Evolutionary conservation across 2,113 vertebrate genomes (phyloP), one percentile per base, ranked within the genome.

Genomic region (Tyto alba): DNA sequence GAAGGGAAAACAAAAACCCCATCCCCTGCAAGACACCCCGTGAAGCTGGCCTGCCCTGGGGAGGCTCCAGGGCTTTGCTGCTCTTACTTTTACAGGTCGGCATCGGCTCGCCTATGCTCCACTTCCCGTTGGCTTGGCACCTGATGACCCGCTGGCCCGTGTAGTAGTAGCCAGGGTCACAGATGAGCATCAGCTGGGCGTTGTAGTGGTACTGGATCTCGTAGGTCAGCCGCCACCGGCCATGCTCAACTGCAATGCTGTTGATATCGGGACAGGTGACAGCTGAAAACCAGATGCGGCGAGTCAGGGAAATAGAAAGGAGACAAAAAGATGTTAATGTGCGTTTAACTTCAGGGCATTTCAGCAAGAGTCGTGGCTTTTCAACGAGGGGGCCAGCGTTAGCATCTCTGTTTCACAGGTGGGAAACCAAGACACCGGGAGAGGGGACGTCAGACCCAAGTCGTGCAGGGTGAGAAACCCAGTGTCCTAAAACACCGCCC

Each of bases 141-240:
- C 92, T 98, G 96, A 99, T 99, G 91, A 99, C 99, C 57, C 99
- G 98, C 57, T 99, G 98, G 88, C 99, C 99, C 0, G 98, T 98
- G 97, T 99, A 99, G 98, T 99, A 99, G 98, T 99, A 99, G 11
- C 99, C 99, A 0, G 99, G 99, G 97, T 99, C 99, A 30, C 99
- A 99, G 97, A 99, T 98, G 96, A 99, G 98, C 99, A 99, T 99
- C 77, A 99, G 98, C 89, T 99, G 98, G 63, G 99, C 98, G 5
- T 98, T 99, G 90, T 99, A 99, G 95, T 99, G 99, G 98, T 99
- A 99, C 89, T 99, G 99, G 25, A 98, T 98, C 93, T 99, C 99
- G 38, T 99, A 99, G 96, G 99, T 99, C 55, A 99, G 98, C 85
- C 99, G 98, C 99, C 99, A 99, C 50, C 99, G 98, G 38, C 99